A percentile compares a stretch with the other conserved stretches of the same genome.
Evolutionary conservation across 2,797 vertebrate genomes (phyloP).

Genomic region (Morelia viridis): DNA sequence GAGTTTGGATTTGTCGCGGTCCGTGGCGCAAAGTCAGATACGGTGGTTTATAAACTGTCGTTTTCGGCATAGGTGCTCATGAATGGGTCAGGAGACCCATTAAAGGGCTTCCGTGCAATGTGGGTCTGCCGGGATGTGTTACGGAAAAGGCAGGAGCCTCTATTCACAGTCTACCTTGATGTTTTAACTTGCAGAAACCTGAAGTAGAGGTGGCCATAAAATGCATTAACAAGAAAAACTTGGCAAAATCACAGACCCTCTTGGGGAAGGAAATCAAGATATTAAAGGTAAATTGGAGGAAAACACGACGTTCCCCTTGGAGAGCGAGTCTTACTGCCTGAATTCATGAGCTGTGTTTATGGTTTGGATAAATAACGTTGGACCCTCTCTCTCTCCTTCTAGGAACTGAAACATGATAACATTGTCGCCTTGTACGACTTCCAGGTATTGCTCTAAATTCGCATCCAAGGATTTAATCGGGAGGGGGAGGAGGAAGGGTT

Average conservation of each 20-base stretch:
- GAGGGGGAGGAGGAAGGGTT: not conserved
- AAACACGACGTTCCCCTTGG: not conserved
- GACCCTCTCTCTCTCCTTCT: slow-evolving; percentile 51
- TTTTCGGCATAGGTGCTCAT: not conserved
- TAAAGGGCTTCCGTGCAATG: too few relatives aligned
- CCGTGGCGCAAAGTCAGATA: not conserved
- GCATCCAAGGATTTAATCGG: not conserved
- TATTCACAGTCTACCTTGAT: slow-evolving; percentile 6
- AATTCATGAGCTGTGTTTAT: not conserved
- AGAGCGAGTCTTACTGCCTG: not conserved
- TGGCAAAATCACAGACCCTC: slow-evolving; percentile 93
- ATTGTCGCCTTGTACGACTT: slow-evolving; percentile 95
- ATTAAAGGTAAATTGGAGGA: slow-evolving; percentile 83
- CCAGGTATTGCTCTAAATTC: slow-evolving; percentile 78
- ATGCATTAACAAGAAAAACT: slow-evolving; percentile 96
- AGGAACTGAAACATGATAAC: slow-evolving; percentile 97
- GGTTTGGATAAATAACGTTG: slow-evolving; percentile 29
- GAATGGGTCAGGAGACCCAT: not conserved
- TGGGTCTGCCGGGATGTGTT: not conserved
- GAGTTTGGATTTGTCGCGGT: not conserved
- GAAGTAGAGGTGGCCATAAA: slow-evolving; percentile 94
- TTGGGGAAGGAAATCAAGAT: slow-evolving; percentile 97
- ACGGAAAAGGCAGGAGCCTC: not conserved
- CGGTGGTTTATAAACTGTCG: not conserved
- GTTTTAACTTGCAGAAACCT: slow-evolving; percentile 81